phyloP scores from a whole-genome alignment of 2,888 invertebrate genomes.

The Parasteatoda lunata region DNA sequence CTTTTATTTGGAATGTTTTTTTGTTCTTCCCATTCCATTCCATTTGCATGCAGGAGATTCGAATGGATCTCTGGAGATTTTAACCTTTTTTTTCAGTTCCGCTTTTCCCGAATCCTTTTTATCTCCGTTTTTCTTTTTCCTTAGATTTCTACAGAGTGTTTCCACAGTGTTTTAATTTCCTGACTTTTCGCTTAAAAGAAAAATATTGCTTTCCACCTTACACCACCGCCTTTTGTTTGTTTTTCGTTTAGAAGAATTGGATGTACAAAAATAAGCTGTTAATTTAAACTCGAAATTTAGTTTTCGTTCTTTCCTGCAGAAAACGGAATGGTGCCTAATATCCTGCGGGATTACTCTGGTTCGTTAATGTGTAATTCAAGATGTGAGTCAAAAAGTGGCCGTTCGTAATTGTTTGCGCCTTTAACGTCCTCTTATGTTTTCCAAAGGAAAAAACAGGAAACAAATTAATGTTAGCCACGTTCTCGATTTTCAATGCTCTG shows the following conservation, averaged over 20 bases:
- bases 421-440: too few species aligned
- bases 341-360: background rate
- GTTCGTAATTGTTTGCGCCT: too few species aligned
- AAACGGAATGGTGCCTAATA: background rate
- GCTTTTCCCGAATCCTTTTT: background rate
- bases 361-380: too few species aligned
- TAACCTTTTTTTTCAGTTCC: background rate
- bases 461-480: too few species aligned
- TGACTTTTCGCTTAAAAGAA: background rate
- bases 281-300: background rate
- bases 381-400: too few species aligned
- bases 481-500: too few species aligned
- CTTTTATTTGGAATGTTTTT: background rate
- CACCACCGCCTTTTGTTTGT: background rate
- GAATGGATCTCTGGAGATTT: slow-evolving; percentile 22
- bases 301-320: background rate
- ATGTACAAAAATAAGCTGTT: background rate
- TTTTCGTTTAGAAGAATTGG: background rate
- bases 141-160: background rate
- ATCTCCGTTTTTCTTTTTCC: background rate
- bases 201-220: background rate
- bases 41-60: slow-evolving; percentile 32
- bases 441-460: too few species aligned
- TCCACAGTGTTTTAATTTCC: slow-evolving; percentile 23
- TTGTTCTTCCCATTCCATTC: slow-evolving; percentile 12